Conservation (phyloP, 2,113 vertebrate genomes). For the Mus musculus region DNA sequence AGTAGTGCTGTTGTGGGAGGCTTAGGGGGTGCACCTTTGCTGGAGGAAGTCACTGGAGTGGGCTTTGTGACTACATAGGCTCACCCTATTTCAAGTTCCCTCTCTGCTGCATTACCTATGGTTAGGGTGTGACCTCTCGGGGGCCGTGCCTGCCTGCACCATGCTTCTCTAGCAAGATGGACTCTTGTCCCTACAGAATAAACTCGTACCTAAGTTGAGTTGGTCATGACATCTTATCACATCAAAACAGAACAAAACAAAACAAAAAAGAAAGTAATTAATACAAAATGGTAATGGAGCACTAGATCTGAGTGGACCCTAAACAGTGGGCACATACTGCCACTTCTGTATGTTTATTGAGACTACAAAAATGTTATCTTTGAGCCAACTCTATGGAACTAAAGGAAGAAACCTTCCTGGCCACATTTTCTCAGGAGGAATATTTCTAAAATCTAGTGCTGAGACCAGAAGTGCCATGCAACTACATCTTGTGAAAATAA, state of each 20-base stretch:
- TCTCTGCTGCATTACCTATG: background rate
- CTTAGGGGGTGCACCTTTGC: background rate
- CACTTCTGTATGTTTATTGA: background rate
- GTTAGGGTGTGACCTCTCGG: background rate
- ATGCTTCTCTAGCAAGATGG: background rate
- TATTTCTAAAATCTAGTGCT: background rate
- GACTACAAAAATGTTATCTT: background rate
- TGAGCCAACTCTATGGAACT: background rate
- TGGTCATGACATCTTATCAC: background rate
- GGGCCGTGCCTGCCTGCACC: background rate
- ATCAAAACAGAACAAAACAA: background rate
- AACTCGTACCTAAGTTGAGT: background rate
- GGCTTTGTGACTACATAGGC: background rate
- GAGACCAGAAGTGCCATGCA: background rate
- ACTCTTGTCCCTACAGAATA: background rate
- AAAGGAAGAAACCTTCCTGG: background rate
- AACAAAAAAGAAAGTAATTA: background rate
- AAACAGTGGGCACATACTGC: background rate
- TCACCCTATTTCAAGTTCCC: background rate
- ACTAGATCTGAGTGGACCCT: background rate
- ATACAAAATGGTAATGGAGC: background rate
- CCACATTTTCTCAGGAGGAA: background rate
- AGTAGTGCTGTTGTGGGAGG: background rate
- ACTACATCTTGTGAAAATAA: background rate
- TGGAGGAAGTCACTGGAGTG: background rate